Evolutionary conservation across 2,888 invertebrate genomes (phyloP), one percentile per base, ranked within the genome.

Genomic region (Drosophila falleni): DNA sequence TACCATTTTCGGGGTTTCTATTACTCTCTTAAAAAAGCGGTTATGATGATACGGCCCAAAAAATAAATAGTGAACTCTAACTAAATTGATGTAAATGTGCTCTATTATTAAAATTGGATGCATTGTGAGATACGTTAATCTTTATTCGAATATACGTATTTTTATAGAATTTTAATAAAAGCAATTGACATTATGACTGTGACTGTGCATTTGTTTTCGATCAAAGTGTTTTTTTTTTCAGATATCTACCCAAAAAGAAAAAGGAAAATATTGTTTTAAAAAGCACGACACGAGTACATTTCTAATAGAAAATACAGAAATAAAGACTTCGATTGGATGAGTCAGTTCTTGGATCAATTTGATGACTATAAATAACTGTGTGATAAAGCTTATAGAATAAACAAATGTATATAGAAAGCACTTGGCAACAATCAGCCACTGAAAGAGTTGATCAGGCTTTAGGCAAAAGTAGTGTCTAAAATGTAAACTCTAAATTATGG

Each of bases 401-500:
- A 3, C 23, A 3, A 3, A 23, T 50, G 54, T 37, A 23, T 44
- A 51, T 31, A 23, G 26, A 35, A 44, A 50, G 59, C 29, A 51
- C 39, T 31, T 63, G 56, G 47, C 37, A 37, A 35, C 58, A 37
- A 47, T 67, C 59, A 19, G 42, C 44, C 39, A 59, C 42, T 53
- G 29, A 46, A 29, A 8, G 19, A 11, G 29, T 26, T 33, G 29
- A 47, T n/a, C 19, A n/a, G 56, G 42, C 60, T 66, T 61, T 73
- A 53, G 79, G 67, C 58, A 55, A 53, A 69, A 37, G 50, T 75
- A 39, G 41, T 60, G 64, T 53, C n/a, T n/a, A n/a, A n/a, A n/a
- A n/a, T n/a, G n/a, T n/a, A n/a, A n/a, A n/a, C n/a, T n/a, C 75
- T 88, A 73, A 89, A 73, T 79, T 89, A 86, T 86, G 75, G 67